Percentiles rank a stretch among this genome's conserved stretches.
Evolutionary conservation across 2,113 vertebrate genomes (phyloP).

Genomic region (Odontesthes bonariensis): DNA sequence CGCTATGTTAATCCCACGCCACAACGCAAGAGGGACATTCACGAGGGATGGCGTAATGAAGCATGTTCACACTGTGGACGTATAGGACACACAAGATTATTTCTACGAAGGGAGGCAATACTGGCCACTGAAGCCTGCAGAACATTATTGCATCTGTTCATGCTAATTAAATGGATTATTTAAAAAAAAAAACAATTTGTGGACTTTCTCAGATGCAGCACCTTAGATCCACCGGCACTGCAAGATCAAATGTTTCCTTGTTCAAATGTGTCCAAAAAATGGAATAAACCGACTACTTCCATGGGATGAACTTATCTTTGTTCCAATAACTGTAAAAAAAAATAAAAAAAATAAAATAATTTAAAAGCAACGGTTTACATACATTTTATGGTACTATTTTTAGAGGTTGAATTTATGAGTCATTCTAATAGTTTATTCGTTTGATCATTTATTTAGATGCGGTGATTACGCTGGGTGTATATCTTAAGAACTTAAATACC

Average conservation of each 20-base stretch:
- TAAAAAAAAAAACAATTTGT: not conserved
- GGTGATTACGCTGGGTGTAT: too few relatives aligned
- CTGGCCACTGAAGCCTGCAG: not conserved
- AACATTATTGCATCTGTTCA: not conserved
- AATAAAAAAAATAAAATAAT: too few relatives aligned
- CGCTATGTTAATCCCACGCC: too few relatives aligned
- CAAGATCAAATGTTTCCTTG: not conserved
- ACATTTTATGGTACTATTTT: not conserved
- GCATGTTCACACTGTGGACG: too few relatives aligned
- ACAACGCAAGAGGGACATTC: too few relatives aligned
- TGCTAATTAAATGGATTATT: not conserved
- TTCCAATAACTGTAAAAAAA: not conserved
- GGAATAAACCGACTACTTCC: not conserved
- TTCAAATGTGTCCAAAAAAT: not conserved
- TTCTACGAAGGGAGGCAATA: not conserved
- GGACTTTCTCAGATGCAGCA: too few relatives aligned
- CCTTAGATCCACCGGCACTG: not conserved
- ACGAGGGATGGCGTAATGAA: too few relatives aligned
- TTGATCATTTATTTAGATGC: too few relatives aligned
- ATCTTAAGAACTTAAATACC: too few relatives aligned
- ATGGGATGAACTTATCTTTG: not conserved
- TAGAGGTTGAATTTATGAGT: too few relatives aligned
- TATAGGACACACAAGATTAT: not conserved
- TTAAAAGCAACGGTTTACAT: too few relatives aligned
- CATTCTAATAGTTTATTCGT: not conserved